phyloP scores from a whole-genome alignment of 1,140 invertebrate species.

The Drosophila setifemur region DNA sequence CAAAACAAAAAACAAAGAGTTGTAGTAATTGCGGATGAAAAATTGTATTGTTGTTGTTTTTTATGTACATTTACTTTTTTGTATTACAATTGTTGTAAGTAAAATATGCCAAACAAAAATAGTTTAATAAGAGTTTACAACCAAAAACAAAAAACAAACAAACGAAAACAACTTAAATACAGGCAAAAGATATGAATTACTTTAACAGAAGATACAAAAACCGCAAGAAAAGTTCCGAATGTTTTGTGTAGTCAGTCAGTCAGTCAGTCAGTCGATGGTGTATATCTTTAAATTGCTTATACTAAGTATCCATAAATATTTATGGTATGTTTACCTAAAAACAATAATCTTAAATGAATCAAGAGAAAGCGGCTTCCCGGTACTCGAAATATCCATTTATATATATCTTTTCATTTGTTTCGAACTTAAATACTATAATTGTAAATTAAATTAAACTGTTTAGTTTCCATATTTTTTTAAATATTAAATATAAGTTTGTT shows the following conservation, averaged over 20 bases:
- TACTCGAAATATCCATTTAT: neutral
- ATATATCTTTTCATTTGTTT: too few species aligned
- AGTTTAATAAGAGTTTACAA: slow-evolving; percentile 43
- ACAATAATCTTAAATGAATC: neutral
- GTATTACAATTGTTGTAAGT: slow-evolving; percentile 41
- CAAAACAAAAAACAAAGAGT: neutral
- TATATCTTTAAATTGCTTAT: slow-evolving; percentile 22
- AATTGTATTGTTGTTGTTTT: slow-evolving; percentile 49
- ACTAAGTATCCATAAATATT: slow-evolving; percentile 17
- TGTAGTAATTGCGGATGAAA: slow-evolving; percentile 34
- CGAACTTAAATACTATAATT: too few species aligned
- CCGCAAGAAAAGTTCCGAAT: slow-evolving; percentile 39
- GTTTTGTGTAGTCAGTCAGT: slow-evolving; percentile 19
- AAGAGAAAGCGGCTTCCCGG: slow-evolving; percentile 5
- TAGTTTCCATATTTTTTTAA: too few species aligned
- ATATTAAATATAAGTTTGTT: too few species aligned
- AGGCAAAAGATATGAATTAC: slow-evolving; percentile 44
- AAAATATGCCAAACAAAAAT: slow-evolving; percentile 44
- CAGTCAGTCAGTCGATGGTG: neutral
- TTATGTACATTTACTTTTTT: slow-evolving; percentile 50
- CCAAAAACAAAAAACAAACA: slow-evolving; percentile 10
- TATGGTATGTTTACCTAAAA: slow-evolving; percentile 19
- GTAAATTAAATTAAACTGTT: too few species aligned
- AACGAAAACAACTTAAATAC: slow-evolving; percentile 9
- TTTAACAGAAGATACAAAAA: slow-evolving; percentile 22